Evolutionary conservation across 2,113 vertebrate genomes (phyloP), one percentile per base, ranked within the genome.

Genomic region (Spermophilus dauricus): DNA sequence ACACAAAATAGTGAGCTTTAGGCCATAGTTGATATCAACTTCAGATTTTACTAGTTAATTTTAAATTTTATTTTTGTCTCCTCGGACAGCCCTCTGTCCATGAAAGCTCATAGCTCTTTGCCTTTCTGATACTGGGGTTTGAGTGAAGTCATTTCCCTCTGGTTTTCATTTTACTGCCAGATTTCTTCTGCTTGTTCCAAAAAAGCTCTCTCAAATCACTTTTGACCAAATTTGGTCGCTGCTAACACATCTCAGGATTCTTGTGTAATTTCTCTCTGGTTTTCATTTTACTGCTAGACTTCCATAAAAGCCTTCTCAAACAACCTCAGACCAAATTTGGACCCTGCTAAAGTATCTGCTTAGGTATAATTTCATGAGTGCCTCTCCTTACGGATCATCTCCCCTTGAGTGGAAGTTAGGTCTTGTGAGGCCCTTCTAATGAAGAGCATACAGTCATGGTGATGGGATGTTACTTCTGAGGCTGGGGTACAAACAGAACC

Each of bases 141-240:
- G 85, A 76, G 26, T 80, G 48, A 83, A 37, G 84, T 76, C 10
- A 32, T 26, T 39, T 73, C 75, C 89, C 77, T 94, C 72, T 88
- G 82, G 83, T 72, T 92, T 92, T 91, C 24, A 20, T 84, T 87
- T 63, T 45, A 51, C 42, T 80, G 39, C 8, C 58, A 72, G 80
- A 61, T 58, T 32, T 96, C 37, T 80, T 65, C 9, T 14, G 61
- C 61, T 96, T 94, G n/a, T 90, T 88, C 53, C 87, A 61, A 63
- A 56, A 28, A 65, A 63, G 69, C 39, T 42, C 63, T 65, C 78
- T 70, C 18, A 30, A n/a, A 77, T 18, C 32, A 14, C n/a, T 95
- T 97, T 94, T 84, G 81, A 84, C 89, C 75, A 91, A 93, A 95
- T 89, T 75, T 93, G 77, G 92, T 53, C 51, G 24, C 22, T 8